Evolutionary conservation across 2,888 invertebrate genomes (phyloP).

Genomic region (Thymelicus sylvestris): DNA sequence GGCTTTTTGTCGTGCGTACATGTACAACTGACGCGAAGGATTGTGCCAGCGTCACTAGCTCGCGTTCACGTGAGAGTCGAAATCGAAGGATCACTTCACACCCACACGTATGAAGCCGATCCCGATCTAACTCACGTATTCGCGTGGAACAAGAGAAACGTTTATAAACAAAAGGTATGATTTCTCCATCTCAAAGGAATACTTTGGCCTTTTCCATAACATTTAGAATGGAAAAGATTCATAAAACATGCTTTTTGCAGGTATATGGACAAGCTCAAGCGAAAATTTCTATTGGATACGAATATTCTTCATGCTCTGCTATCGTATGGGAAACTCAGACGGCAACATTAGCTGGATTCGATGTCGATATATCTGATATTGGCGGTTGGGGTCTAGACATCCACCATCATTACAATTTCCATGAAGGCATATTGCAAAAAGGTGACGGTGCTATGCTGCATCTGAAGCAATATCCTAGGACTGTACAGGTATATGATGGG

Average conservation of each 20-base stretch:
- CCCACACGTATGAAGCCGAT: conserved; percentile 97
- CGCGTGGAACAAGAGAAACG: conserved; percentile 99
- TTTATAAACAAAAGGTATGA: conserved; percentile 95
- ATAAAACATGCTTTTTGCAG: conserved; percentile 53
- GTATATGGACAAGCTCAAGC: conserved; percentile 95
- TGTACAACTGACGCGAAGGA: conserved; percentile 92
- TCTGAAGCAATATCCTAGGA: conserved; percentile 95
- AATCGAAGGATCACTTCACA: conserved; percentile 96
- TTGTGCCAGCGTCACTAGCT: conserved; percentile 91
- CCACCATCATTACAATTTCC: conserved; percentile 99
- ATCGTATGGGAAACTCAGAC: conserved; percentile 98
- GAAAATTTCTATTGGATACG: conserved; percentile 96
- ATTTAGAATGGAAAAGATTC: not conserved
- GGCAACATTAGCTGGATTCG: conserved; percentile 96
- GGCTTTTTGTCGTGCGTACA: conserved; percentile 97
- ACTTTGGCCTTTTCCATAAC: not conserved
- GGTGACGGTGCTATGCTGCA: conserved; percentile 98
- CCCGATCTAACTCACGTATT: conserved; percentile 97
- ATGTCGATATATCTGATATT: conserved; percentile 98
- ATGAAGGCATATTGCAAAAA: conserved; percentile 98
- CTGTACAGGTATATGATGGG: conserved; percentile 85
- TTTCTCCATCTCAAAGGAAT: not conserved
- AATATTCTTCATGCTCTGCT: conserved; percentile 93
- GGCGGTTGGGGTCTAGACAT: conserved; percentile 99
- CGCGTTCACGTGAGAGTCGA: conserved; percentile 96